Evolutionary conservation across 2,888 invertebrate species (phyloP), one percentile per base, ranked within the genome.

Genomic region (Luperina nickerlii): DNA sequence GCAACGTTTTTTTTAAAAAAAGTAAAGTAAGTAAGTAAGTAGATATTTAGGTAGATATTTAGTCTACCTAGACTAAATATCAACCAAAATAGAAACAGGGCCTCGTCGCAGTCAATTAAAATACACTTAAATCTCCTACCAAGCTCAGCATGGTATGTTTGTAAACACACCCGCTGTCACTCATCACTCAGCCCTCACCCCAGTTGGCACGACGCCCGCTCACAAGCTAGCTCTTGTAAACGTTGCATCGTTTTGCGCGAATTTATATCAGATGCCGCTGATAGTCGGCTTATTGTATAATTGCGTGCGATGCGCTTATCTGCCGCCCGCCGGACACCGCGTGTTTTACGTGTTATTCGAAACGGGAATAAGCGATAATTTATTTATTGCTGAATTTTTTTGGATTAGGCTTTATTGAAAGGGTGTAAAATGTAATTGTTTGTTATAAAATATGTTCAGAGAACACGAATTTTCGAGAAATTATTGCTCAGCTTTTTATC

Each of bases 261-360:
- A 91, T 93, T 90, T 92, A 92, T 92, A 92, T 91, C 88, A 90
- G 91, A 91, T 90, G 89, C 87, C 89, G 86, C 89, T 91, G 91
- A 93, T 93, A 91, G 90, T 83, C 82, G 84, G 86, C 91, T 92
- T 91, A 93, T 93, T 92, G 90, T 91, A 88, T 90, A 89, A 92
- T 90, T 90, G 89, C 88, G 74, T 73, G 83, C 83, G 83, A 79
- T 82, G 81, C 73, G 76, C 81, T 83, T 78, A 71, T 77, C 75
- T 65, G 71, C 63, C 69, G 51, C 13, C 45, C 51, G 62, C 76
- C 69, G 76, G 68, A 70, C 76, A 73, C 18, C 13, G 42, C 32
- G 24, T 54, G 60, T 72, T 60, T 45, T 62, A 73, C 57, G 73
- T 68, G 63, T 57, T 73, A 74, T 72, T 78, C 27, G 42, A 48